Evolutionary conservation across 2,113 vertebrate species (phyloP).

Genomic region (Deroptyus accipitrinus): DNA sequence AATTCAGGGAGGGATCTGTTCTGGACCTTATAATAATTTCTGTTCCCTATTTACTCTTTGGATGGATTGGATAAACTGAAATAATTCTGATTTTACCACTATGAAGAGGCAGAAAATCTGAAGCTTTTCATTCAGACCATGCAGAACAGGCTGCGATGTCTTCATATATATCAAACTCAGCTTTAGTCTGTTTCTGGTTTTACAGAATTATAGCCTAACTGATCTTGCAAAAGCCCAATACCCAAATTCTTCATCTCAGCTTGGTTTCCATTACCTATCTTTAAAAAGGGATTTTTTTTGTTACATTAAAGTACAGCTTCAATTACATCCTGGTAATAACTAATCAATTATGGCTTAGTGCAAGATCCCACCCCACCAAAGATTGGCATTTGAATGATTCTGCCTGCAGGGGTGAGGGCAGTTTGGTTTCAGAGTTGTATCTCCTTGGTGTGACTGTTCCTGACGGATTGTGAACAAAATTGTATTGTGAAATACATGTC

Average conservation of each 20-base stretch:
- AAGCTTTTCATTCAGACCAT: not conserved
- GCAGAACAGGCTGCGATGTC: not conserved
- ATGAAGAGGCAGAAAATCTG: not conserved
- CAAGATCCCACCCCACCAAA: constrained; percentile 18
- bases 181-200: constrained; percentile 2
- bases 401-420: constrained; percentile 29
- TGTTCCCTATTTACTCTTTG: not conserved
- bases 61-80: not conserved
- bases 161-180: not conserved
- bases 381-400: constrained; percentile 32
- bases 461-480: constrained; percentile 40
- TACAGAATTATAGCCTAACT: not conserved
- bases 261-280: not conserved
- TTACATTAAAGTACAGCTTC: constrained; percentile 11
- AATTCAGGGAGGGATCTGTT: not conserved
- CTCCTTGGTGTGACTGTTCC: constrained; percentile 35
- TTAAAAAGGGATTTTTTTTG: not conserved
- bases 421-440: constrained; percentile 31
- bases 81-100: not conserved
- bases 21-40: not conserved
- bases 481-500: constrained; percentile 47
- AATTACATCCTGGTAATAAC: constrained; percentile 51
- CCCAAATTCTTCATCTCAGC: not conserved
- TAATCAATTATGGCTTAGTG: constrained; percentile 38
- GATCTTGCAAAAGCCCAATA: not conserved